A percentile compares a stretch with the other conserved stretches of the same genome.
These are phyloP conservation scores for Drosophila formosana DNA, from an alignment of 2,888 invertebrate genomes.

Conservation along the genomic window DNA sequence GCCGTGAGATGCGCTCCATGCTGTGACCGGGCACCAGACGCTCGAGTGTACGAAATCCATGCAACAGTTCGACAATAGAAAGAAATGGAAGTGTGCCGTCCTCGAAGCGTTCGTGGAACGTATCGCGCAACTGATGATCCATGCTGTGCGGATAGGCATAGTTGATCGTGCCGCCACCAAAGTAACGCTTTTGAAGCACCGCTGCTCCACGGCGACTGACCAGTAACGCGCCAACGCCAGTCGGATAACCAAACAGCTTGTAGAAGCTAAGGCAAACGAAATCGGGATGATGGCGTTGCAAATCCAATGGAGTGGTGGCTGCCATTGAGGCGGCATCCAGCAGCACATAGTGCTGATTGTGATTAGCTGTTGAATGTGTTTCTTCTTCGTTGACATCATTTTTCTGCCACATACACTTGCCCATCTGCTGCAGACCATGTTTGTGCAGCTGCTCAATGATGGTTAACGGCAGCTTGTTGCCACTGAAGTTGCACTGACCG, in stretches of 20 bases:
- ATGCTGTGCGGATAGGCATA: slow-evolving; percentile 91
- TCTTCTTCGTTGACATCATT: fast-evolving
- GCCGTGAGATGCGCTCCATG: slow-evolving; percentile 89
- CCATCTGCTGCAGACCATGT: slow-evolving; percentile 86
- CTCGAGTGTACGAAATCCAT: slow-evolving; percentile 92
- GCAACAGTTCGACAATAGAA: slow-evolving; percentile 91
- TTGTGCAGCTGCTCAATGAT: slow-evolving; percentile 90
- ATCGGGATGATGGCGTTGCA: slow-evolving; percentile 91
- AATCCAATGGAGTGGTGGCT: slow-evolving; percentile 91
- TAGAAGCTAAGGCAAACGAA: slow-evolving; percentile 97
- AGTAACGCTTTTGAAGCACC: slow-evolving; percentile 88
- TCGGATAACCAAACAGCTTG: slow-evolving; percentile 98
- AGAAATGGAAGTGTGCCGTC: slow-evolving; percentile 97
- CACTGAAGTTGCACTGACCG: slow-evolving; percentile 98
- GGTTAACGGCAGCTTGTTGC: slow-evolving; percentile 93
- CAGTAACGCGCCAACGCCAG: slow-evolving; percentile 95
- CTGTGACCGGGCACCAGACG: slow-evolving; percentile 86
- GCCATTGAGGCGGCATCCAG: slow-evolving; percentile 95
- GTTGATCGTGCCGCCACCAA: slow-evolving; percentile 97
- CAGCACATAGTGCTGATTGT: slow-evolving; percentile 88
- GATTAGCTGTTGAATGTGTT: no score
- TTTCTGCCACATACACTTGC: slow-evolving; percentile 62
- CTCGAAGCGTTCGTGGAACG: slow-evolving; percentile 93
- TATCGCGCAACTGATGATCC: slow-evolving; percentile 89
- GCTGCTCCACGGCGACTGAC: slow-evolving; percentile 87